Evolutionary conservation across 2,113 vertebrate species (phyloP).

Genomic region (Datnioides undecimradiatus): DNA sequence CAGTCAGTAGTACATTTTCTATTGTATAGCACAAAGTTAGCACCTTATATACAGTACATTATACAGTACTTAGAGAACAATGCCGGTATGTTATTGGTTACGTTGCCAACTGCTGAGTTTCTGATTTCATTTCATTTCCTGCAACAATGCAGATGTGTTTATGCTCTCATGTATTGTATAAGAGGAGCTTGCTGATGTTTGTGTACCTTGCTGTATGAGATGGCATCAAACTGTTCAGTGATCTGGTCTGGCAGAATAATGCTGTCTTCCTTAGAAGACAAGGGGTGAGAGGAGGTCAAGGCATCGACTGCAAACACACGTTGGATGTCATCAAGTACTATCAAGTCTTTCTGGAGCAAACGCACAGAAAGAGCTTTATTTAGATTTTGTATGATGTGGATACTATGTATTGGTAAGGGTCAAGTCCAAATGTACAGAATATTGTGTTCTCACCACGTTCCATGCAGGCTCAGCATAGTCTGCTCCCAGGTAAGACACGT

Average conservation of each 20-base stretch:
- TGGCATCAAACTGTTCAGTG: slow-evolving; percentile 90
- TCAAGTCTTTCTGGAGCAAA: slow-evolving; percentile 88
- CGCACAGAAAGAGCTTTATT: not conserved
- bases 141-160: not conserved
- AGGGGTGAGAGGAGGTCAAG: slow-evolving; percentile 89
- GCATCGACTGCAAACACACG: slow-evolving; percentile 89
- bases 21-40: not conserved
- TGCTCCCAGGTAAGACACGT: slow-evolving; percentile 91
- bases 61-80: not conserved
- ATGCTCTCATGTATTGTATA: not conserved
- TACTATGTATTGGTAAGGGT: not conserved
- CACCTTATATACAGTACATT: not conserved
- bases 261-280: slow-evolving; percentile 84
- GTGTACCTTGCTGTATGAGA: slow-evolving; percentile 92
- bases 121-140: not conserved
- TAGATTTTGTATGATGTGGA: not conserved
- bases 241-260: slow-evolving; percentile 89
- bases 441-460: slow-evolving; percentile 83
- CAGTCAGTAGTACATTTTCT: not conserved
- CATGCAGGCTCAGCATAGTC: slow-evolving; percentile 81
- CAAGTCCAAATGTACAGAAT: not conserved
- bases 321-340: slow-evolving; percentile 87
- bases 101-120: not conserved
- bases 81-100: not conserved
- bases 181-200: not conserved